phyloP scores from a whole-genome alignment of 2,888 invertebrate genomes.

The Chymomyza amoena region DNA sequence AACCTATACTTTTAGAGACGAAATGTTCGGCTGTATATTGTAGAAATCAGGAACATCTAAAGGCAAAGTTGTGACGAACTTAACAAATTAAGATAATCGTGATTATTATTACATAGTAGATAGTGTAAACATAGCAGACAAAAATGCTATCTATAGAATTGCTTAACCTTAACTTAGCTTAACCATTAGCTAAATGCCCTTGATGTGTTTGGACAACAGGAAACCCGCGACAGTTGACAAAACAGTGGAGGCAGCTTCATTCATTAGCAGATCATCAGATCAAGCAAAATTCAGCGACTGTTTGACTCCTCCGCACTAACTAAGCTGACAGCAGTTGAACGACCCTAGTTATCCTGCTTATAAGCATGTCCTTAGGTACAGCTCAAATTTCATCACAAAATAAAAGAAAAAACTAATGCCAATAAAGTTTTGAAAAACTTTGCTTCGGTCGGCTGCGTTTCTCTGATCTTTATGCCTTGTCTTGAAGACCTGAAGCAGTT shows the following conservation, averaged over 20 bases:
- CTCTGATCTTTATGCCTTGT: conserved; percentile 39
- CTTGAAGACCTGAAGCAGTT: neutral
- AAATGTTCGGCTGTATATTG: too few species aligned
- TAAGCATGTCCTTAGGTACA: conserved; percentile 16
- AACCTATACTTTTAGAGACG: too few species aligned
- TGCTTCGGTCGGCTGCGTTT: conserved; percentile 35
- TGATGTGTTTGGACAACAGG: neutral
- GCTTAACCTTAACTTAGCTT: neutral
- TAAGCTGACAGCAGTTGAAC: conserved; percentile 31
- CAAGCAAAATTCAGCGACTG: conserved; percentile 12
- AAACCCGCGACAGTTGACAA: conserved; percentile 2
- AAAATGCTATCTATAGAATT: too few species aligned
- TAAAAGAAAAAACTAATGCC: neutral
- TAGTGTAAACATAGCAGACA: too few species aligned
- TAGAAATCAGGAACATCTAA: too few species aligned
- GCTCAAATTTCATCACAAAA: conserved; percentile 9
- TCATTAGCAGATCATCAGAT: neutral
- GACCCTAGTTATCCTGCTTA: conserved; percentile 37
- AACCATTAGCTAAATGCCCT: neutral
- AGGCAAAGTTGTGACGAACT: too few species aligned
- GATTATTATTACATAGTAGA: too few species aligned
- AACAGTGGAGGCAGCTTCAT: neutral
- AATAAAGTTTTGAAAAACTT: neutral
- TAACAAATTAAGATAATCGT: too few species aligned
- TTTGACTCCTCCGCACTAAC: conserved; percentile 30